Percentiles rank a stretch among this genome's conserved stretches.
Evolutionary conservation across 2,113 vertebrate genomes (phyloP).

Genomic region (Sakesphorus luctuosus): DNA sequence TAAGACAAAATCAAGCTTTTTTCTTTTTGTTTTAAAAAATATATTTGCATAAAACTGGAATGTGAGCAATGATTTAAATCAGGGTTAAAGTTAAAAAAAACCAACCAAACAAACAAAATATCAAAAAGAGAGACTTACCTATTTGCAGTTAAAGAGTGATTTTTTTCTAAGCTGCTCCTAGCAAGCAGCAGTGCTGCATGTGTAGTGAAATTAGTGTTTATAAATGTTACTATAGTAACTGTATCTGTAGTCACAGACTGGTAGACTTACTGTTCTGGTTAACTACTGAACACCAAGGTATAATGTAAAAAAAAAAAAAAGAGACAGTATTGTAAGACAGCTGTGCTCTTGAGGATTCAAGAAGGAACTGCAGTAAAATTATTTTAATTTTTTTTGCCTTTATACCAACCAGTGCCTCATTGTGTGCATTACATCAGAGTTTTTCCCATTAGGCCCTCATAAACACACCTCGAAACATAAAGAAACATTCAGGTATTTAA

Average conservation of each 20-base stretch:
- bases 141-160: neutral
- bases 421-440: neutral
- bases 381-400: neutral
- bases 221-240: slow-evolving; percentile 66
- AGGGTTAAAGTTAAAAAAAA: neutral
- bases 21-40: neutral
- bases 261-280: slow-evolving; percentile 37
- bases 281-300: neutral
- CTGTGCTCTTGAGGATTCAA: neutral
- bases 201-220: slow-evolving; percentile 2
- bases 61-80: neutral
- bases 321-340: neutral
- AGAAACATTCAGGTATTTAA: neutral
- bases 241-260: slow-evolving; percentile 54
- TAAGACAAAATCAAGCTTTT: neutral
- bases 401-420: neutral
- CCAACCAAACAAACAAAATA: neutral
- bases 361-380: neutral
- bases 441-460: neutral
- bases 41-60: neutral
- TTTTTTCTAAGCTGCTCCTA: neutral
- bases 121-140: neutral
- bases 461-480: neutral
- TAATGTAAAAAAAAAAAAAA: neutral
- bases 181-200: neutral